A percentile compares a stretch with the other conserved stretches of the same genome.
These are phyloP conservation scores for Cavia aperea DNA, from an alignment of 2,113 vertebrate species.

Conservation along the genomic window DNA sequence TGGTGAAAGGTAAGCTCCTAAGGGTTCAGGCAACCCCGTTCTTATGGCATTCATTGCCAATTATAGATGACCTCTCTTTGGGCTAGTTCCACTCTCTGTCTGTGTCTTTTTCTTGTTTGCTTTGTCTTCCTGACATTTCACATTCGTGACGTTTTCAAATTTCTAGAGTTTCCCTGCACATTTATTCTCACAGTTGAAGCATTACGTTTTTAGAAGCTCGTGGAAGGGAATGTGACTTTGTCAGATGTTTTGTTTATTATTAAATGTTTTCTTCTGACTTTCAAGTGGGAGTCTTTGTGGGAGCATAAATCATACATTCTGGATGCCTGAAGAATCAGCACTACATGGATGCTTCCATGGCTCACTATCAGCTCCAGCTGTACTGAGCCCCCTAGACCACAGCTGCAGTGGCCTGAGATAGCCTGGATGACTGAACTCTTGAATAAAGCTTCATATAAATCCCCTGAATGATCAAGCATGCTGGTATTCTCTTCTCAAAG, in stretches of 20 bases:
- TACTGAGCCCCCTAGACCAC: not conserved
- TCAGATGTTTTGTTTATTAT: not conserved
- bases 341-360: not conserved
- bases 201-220: not conserved
- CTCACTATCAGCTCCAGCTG: not conserved
- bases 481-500: not conserved
- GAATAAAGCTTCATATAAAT: not conserved
- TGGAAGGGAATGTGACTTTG: too few relatives aligned
- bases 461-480: not conserved
- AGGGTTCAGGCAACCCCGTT: not conserved
- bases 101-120: not conserved
- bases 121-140: not conserved
- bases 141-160: not conserved
- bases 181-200: not conserved
- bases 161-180: not conserved
- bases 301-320: not conserved
- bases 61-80: not conserved
- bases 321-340: not conserved
- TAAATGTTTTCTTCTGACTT: not conserved
- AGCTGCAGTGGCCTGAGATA: not conserved
- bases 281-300: not conserved
- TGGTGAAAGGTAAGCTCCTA: not conserved
- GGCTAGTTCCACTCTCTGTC: not conserved
- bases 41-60: too few relatives aligned
- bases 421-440: not conserved